Conservation (phyloP, 1,140 invertebrate genomes). For the Drosophila oshimai region DNA sequence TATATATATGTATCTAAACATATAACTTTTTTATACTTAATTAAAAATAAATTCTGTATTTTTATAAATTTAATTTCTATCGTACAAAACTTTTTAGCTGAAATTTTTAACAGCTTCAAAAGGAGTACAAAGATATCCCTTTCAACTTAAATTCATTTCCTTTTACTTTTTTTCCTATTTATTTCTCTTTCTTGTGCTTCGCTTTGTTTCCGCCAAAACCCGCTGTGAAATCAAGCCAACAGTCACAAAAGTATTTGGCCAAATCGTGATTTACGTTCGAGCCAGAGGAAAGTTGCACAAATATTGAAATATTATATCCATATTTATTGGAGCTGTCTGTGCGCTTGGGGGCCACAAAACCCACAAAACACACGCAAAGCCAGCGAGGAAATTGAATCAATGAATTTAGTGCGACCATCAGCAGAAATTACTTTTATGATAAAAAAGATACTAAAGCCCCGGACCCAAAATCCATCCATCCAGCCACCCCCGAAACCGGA, state of each 20-base stretch:
- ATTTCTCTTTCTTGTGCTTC: background rate
- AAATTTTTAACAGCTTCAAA: background rate
- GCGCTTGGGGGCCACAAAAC: background rate
- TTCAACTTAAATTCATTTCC: background rate
- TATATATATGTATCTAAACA: no score
- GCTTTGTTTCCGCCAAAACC: background rate
- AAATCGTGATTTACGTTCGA: conserved; percentile 63
- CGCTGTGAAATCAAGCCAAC: background rate
- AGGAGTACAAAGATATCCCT: background rate
- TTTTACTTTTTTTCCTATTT: background rate
- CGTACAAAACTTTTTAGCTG: background rate
- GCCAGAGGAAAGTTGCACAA: conserved; percentile 45
- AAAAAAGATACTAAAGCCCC: conserved; percentile 61
- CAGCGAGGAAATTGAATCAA: conserved; percentile 74
- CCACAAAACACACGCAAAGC: conserved; percentile 21
- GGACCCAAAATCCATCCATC: conserved; percentile 31
- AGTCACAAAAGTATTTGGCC: conserved; percentile 19
- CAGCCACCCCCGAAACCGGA: conserved; percentile 12
- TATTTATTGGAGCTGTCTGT: conserved; percentile 54
- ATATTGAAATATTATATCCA: conserved; percentile 81
- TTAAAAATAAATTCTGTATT: no score
- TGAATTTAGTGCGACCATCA: conserved; percentile 77
- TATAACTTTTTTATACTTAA: no score
- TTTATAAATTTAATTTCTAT: no score
- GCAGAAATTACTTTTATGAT: conserved; percentile 78